Evolutionary conservation across 1,140 invertebrate species (phyloP), one percentile per base, ranked within the genome.

Genomic region (Riptortus pedestris): DNA sequence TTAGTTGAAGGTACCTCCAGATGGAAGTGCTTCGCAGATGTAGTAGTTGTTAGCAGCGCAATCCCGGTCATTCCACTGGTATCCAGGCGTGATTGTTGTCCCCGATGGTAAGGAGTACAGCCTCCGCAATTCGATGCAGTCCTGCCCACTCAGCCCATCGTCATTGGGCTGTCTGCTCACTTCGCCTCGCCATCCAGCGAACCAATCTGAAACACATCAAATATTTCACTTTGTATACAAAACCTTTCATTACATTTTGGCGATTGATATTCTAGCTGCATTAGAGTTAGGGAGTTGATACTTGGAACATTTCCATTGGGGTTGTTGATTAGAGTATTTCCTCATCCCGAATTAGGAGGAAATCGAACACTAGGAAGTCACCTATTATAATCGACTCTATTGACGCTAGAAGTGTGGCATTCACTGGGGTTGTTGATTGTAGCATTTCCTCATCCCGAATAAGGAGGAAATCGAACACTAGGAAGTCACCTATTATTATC

Each of bases 21-120:
- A 38, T 12, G 60, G 58, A 18, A 67, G 51, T 43, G 77, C 74
- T 72, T 88, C 83, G 71, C 87, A 89, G 7, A 90, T 76, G 71
- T 82, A 87, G 71, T 81, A 81, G 74, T 89, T 90, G 27, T 77
- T 77, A 5, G 82, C 81, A 11, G 75, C 70, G 71, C 87, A 90
- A 70, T 85, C 81, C 14, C 85, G 71, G 71, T 90, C 87, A 73
- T 90, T 90, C 87, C 87, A 89, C 78, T 81, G 83, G 74, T 83
- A 85, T 60, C 76, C 77, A 64, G 73, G 70, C 7, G 65, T 66
- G 74, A 71, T 9, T 69, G 70, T 70, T 4, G 64, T 62, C n/a
- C 75, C 69, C 12, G 70, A 71, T 4, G 81, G 78, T 5, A 79
- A 76, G 0, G 77, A 78, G 73, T 82, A 86, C n/a, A 77, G 75